phyloP scores from a whole-genome alignment of 2,113 vertebrate genomes.

The Malaclemys terrapin region DNA sequence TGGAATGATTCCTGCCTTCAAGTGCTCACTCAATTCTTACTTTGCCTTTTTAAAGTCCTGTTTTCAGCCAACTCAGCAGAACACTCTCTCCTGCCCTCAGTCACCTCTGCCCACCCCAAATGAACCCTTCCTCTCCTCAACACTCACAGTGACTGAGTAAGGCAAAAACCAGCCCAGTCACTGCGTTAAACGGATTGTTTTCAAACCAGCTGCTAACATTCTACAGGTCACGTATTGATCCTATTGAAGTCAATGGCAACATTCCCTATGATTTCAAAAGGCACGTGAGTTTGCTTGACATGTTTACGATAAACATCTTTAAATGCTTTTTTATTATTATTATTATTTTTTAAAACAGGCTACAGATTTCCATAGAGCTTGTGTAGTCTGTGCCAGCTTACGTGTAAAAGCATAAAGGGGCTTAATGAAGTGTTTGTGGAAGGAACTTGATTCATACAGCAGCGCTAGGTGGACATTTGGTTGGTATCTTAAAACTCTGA shows the following conservation, averaged over 20 bases:
- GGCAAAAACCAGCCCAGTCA: background rate
- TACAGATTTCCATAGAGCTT: conserved; percentile 60
- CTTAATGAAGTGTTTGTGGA: background rate
- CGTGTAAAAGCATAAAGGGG: background rate
- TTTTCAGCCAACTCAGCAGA: rapidly evolving
- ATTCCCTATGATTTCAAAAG: conserved; percentile 25
- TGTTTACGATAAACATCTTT: conserved; percentile 15
- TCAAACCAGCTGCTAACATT: conserved; percentile 38
- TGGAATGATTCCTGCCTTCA: rapidly evolving
- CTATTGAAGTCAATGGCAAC: background rate
- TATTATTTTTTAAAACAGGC: conserved; percentile 25
- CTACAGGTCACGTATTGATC: background rate
- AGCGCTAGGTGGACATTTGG: background rate
- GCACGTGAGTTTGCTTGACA: conserved; percentile 32
- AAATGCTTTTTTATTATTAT: background rate
- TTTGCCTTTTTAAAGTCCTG: background rate
- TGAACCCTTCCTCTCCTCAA: background rate
- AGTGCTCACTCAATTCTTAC: background rate
- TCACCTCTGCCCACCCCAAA: background rate
- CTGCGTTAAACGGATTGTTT: background rate
- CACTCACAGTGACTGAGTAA: background rate
- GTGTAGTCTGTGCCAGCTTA: conserved; percentile 21
- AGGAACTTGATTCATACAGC: background rate
- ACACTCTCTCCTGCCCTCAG: background rate
- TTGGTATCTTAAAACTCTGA: background rate